Evolutionary conservation across 2,113 vertebrate species (phyloP).

Genomic region (Anoplopoma fimbria): DNA sequence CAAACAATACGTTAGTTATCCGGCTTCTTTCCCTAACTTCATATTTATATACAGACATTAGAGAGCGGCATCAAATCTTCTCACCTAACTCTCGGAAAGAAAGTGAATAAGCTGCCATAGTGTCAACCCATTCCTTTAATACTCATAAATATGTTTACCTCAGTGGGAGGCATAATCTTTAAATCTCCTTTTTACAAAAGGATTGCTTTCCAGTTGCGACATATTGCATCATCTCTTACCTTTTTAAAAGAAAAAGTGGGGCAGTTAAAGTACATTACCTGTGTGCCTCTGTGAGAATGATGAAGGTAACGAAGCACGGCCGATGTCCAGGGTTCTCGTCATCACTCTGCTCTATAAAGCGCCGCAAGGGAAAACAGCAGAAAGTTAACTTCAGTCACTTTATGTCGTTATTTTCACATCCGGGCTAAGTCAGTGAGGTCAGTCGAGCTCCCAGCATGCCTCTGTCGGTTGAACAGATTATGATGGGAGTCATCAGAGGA

Average conservation of each 20-base stretch:
- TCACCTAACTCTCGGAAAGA: no score
- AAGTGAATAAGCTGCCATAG: neutral
- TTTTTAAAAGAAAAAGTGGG: neutral
- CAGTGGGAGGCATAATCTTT: neutral
- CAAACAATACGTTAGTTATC: neutral
- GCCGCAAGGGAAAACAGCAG: neutral
- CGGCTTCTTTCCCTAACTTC: neutral
- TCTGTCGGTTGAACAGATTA: neutral
- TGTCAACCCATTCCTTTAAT: neutral
- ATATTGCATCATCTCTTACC: constrained; percentile 51
- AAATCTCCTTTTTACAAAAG: neutral
- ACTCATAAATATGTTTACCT: neutral
- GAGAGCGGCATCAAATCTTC: neutral
- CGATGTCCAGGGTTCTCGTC: constrained; percentile 16
- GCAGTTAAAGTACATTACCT: constrained; percentile 7
- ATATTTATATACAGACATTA: neutral
- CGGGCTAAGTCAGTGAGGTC: neutral
- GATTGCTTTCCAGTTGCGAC: constrained; percentile 31
- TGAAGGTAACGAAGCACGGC: neutral
- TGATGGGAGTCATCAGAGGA: constrained; percentile 22
- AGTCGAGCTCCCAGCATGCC: neutral
- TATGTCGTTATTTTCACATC: neutral
- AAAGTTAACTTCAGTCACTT: constrained; percentile 16
- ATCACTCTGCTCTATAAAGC: constrained; percentile 15
- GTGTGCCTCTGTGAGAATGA: neutral